A percentile compares a stretch with the other conserved stretches of the same genome.
Conservation (phyloP, 2,113 vertebrate genomes). For the Zapornia atra region DNA sequence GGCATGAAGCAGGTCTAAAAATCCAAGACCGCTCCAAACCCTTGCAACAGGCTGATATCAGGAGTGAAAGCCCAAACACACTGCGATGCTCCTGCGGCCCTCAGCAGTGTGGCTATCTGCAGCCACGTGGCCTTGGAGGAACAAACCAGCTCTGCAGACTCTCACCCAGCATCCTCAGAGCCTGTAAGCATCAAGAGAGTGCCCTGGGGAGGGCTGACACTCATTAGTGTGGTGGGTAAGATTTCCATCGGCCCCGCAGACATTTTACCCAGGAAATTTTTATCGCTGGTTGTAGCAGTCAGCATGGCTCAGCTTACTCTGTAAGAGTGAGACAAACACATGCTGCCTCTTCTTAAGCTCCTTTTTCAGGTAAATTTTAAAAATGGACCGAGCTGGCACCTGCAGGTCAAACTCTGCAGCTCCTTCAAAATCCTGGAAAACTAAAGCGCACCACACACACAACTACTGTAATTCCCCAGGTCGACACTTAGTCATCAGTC, state of each 20-base stretch:
- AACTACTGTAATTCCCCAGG: neutral
- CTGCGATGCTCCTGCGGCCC: neutral
- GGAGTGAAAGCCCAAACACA: neutral
- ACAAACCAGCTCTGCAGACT: neutral
- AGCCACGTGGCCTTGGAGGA: neutral
- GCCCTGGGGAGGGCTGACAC: neutral
- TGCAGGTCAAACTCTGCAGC: neutral
- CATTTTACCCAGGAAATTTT: neutral
- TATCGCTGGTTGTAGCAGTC: neutral
- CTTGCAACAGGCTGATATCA: neutral
- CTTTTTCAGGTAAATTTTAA: conserved; percentile 37
- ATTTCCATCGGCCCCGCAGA: neutral
- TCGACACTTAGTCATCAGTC: neutral
- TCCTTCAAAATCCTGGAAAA: neutral
- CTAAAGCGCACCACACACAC: neutral
- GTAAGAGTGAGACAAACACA: neutral
- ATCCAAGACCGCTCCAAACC: neutral
- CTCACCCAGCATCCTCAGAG: neutral
- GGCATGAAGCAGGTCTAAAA: neutral
- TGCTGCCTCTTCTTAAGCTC: conserved; percentile 19
- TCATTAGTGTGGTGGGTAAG: neutral
- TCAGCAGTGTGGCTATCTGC: neutral
- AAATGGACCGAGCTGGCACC: neutral
- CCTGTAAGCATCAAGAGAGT: neutral
- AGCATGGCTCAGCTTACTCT: neutral